Evolutionary conservation across 2,888 invertebrate species (phyloP).

Genomic region (Scaptomyza flava): DNA sequence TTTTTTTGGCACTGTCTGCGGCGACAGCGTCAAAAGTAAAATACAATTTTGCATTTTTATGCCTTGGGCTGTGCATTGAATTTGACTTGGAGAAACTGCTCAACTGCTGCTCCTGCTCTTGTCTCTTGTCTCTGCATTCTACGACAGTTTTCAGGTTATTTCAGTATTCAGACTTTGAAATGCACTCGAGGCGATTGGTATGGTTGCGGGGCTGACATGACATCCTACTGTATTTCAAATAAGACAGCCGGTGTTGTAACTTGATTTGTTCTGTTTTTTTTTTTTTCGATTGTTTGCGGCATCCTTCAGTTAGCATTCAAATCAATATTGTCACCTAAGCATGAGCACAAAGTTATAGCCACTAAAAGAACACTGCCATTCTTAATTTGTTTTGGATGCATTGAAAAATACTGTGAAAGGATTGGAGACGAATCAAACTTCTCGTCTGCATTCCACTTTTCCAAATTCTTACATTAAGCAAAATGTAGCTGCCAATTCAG

Average conservation of each 20-base stretch:
- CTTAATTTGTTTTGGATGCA: no score
- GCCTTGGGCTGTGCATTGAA: slow-evolving; percentile 69
- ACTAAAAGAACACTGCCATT: no score
- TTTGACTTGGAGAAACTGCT: slow-evolving; percentile 49
- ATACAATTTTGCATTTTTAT: slow-evolving; percentile 66
- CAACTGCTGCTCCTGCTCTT: background rate
- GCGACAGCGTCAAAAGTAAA: slow-evolving; percentile 63
- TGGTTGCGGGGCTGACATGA: slow-evolving; percentile 33
- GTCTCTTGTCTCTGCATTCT: slow-evolving; percentile 14
- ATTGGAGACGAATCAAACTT: no score
- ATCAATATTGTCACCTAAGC: slow-evolving; percentile 8
- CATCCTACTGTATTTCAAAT: slow-evolving; percentile 37
- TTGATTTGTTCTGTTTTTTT: slow-evolving; percentile 7
- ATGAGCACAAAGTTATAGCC: background rate
- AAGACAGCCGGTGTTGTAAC: slow-evolving; percentile 2
- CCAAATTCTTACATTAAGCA: background rate
- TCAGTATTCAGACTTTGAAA: slow-evolving; percentile 2
- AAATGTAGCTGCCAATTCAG: background rate
- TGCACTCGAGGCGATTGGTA: slow-evolving; percentile 35
- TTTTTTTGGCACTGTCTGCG: slow-evolving; percentile 18
- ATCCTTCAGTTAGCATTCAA: slow-evolving; percentile 14
- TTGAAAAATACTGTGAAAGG: no score
- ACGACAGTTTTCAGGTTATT: slow-evolving; percentile 39
- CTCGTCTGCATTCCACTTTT: no score
- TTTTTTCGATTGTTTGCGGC: slow-evolving; percentile 12